Base-by-base conservation (phyloP, 2,113 vertebrate species). In the Rhynchopsitta pachyrhyncha region DNA sequence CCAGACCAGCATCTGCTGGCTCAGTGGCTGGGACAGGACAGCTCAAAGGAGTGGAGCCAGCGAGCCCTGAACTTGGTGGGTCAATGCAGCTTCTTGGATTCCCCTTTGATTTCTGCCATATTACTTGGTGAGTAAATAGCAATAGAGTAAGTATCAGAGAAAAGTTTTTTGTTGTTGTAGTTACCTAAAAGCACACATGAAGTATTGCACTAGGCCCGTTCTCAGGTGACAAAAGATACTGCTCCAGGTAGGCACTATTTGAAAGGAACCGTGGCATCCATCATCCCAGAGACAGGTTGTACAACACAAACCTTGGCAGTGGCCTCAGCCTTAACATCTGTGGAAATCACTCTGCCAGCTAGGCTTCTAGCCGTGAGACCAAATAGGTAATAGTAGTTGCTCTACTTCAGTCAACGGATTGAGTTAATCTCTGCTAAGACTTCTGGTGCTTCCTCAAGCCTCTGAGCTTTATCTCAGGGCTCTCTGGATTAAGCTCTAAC, bases 391-490 rank as follows among this genome's bases (percentile, higher is more conserved):
- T 7, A 90, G 71, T 10, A 53, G 66, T 57, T 92, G 88, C 66
- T 95, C 86, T 92, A 82, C 92, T 95, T 97, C 60, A 84, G 93
- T 64, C 57, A 62, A 87, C 37, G 76, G 96, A 97, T 96, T 97
- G 92, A 89, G 88, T 70, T 96, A 96, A 97, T 96, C 96, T 93
- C 80, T 93, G 80, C 83, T 96, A 96, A 96, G 83, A 46, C 69
- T 81, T 95, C 68, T 76, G 86, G 93, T 95, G 69, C 88, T 96
- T 93, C 90, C 83, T 94, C 83, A 88, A 96, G 92, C 83, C 91
- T 64, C 49, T 95, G 86, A 92, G 90, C 88, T 91, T 96, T 95
- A 93, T 89, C 74, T 86, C 52, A 52, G 64, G 22, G 42, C 52
- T 73, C 86, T 60, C 62, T 89, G 86, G 55, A 68, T 67, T 96